phyloP scores from a whole-genome alignment of 2,113 vertebrate genomes.

The Eretmochelys imbricata region DNA sequence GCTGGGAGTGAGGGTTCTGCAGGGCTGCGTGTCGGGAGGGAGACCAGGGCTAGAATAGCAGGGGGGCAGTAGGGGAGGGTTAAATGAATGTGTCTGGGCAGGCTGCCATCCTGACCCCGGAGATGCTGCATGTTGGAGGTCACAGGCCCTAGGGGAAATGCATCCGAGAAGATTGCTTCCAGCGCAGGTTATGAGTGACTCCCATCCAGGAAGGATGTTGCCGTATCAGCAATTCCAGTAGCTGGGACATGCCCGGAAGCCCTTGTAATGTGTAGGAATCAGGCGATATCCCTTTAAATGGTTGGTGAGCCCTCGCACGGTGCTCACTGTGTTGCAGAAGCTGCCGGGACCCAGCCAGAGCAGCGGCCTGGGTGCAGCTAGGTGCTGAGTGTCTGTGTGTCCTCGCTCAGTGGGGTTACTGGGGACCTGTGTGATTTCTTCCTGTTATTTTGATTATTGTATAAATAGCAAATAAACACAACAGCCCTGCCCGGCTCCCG shows the following conservation, averaged over 20 bases:
- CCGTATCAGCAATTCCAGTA: too few relatives aligned
- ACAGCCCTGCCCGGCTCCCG: not conserved
- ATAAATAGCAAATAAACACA: not conserved
- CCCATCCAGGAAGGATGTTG: too few relatives aligned
- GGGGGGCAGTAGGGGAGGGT: not conserved
- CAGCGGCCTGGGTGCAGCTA: too few relatives aligned
- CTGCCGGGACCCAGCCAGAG: not conserved
- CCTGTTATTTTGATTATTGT: not conserved
- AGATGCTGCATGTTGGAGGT: not conserved
- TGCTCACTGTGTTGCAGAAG: not conserved
- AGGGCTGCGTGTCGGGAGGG: too few relatives aligned
- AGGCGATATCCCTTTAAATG: not conserved
- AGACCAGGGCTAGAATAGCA: not conserved
- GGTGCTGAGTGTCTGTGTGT: not conserved
- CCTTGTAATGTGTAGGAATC: not conserved
- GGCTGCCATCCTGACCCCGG: not conserved
- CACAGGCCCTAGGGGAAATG: not conserved
- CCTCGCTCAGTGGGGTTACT: not conserved
- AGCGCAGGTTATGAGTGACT: not conserved
- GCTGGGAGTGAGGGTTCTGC: not conserved
- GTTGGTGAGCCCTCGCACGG: not conserved
- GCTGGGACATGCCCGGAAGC: too few relatives aligned
- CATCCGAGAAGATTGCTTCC: not conserved
- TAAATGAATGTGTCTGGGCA: not conserved
- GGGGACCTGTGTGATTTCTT: not conserved